Evolutionary conservation across 1,140 invertebrate genomes (phyloP), one percentile per base, ranked within the genome.

Genomic region (Conus ventricosus): DNA sequence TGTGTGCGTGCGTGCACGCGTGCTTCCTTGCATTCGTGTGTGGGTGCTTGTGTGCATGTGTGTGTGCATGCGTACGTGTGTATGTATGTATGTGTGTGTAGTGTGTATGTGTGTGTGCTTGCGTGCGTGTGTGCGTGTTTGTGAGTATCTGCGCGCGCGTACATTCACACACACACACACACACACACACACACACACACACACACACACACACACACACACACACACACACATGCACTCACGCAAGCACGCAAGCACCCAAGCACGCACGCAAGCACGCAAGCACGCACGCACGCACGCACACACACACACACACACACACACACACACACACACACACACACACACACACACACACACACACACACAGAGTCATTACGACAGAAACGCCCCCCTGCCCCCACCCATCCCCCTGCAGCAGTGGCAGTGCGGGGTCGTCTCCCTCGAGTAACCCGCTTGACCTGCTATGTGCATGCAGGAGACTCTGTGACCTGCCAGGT

Each of bases 291-390:
- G 20, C 67, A 71, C 7, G 20, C 20, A 71, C 67, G 7, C 67
- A 10, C 67, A 25, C 67, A 20, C n/a, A 8, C 6, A 20, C 67
- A 8, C 67, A 20, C 67, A 8, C 67, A 75, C 67, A 25, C 67
- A 75, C 67, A 25, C 67, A 75, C 67, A 75, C 67, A 75, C 67
- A 75, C 67, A 75, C 67, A 75, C 67, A 75, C 67, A 75, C 67
- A 75, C 67, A 75, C 67, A 75, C 67, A 75, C 67, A 75, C 67
- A 75, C 67, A 7, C 67, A 75, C 67, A 75, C 67, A 75, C 67
- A 75, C 67, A 75, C 67, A 75, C 67, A 75, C 67, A 75, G 4
- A 75, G 13, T 17, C 67, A 23, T 25, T 2, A 20, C 7, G 7
- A 75, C 0, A 75, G 7, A 75, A 39, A 39, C 39, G 39, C 39